Conservation (phyloP, 92 coral and sea anemone species). For the Palythoa grandiflora region DNA sequence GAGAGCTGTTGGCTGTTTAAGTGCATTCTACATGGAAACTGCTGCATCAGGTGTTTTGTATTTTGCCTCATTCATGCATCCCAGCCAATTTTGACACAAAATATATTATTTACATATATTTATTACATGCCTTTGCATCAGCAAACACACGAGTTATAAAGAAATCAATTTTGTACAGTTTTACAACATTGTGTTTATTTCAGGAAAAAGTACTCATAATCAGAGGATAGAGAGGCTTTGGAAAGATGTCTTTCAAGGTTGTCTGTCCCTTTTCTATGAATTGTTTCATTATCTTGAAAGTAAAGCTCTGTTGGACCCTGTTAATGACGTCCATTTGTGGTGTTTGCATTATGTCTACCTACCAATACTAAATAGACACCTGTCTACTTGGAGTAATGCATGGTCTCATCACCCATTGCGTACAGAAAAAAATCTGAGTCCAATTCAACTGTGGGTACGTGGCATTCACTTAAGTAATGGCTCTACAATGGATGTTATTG, state of each 20-base stretch:
- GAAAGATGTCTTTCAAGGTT: slow-evolving; percentile 54
- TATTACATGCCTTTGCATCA: not conserved
- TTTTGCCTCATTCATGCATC: too few relatives aligned
- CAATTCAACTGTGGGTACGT: slow-evolving; percentile 45
- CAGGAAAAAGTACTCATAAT: slow-evolving; percentile 69
- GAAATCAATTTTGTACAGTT: too few relatives aligned
- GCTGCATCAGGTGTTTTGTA: too few relatives aligned
- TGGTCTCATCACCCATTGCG: slow-evolving; percentile 55
- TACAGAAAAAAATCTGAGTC: slow-evolving; percentile 40
- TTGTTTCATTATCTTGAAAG: slow-evolving; percentile 54
- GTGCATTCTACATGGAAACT: too few relatives aligned
- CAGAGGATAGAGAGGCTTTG: slow-evolving; percentile 69
- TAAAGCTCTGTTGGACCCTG: slow-evolving; percentile 24
- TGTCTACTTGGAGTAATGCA: slow-evolving; percentile 47
- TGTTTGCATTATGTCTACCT: slow-evolving; percentile 54
- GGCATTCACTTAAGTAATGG: not conserved
- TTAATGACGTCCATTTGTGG: slow-evolving; percentile 56
- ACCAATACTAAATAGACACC: slow-evolving; percentile 51
- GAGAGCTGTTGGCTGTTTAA: too few relatives aligned
- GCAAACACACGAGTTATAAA: too few relatives aligned
- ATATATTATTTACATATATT: too few relatives aligned
- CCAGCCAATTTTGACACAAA: not conserved
- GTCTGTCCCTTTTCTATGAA: slow-evolving; percentile 47
- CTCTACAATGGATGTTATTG: too few relatives aligned
- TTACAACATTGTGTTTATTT: not conserved